Evolutionary conservation across 1,140 invertebrate species (phyloP).

Genomic region (Eupeodes corollae): DNA sequence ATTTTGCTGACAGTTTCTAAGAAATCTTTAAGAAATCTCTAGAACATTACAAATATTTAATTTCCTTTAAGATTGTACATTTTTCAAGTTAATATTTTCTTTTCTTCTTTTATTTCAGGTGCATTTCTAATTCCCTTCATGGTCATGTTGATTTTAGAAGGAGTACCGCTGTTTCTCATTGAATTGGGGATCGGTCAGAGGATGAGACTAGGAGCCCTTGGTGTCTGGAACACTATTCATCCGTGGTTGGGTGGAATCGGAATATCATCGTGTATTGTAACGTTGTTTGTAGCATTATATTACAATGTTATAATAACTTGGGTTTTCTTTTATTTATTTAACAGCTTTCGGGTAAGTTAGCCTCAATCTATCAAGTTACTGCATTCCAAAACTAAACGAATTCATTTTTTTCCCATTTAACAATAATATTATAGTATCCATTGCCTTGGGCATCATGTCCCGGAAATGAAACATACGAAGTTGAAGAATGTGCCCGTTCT

Average conservation of each 20-base stretch:
- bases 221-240: slow-evolving; percentile 89
- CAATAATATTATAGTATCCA: slow-evolving; percentile 43
- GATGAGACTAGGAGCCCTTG: slow-evolving; percentile 77
- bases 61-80: background rate
- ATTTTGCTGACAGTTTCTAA: no score
- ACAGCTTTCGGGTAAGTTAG: slow-evolving; percentile 66
- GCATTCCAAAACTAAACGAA: no score
- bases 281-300: slow-evolving; percentile 84
- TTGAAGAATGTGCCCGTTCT: slow-evolving; percentile 64
- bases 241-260: slow-evolving; percentile 84
- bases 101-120: slow-evolving; percentile 46
- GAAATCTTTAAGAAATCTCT: no score
- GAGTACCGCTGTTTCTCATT: slow-evolving; percentile 85
- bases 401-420: background rate
- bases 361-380: no score
- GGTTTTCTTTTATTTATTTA: slow-evolving; percentile 93
- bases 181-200: slow-evolving; percentile 88
- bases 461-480: slow-evolving; percentile 50
- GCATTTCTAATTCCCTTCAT: slow-evolving; percentile 95
- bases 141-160: slow-evolving; percentile 85
- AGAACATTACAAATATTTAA: background rate
- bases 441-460: slow-evolving; percentile 80
- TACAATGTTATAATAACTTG: slow-evolving; percentile 98
- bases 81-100: background rate
- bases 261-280: slow-evolving; percentile 83